Evolutionary conservation across 37 sponge, comb jelly and placozoan genomes (phyloP).

Genomic region (Ianthella basta): DNA sequence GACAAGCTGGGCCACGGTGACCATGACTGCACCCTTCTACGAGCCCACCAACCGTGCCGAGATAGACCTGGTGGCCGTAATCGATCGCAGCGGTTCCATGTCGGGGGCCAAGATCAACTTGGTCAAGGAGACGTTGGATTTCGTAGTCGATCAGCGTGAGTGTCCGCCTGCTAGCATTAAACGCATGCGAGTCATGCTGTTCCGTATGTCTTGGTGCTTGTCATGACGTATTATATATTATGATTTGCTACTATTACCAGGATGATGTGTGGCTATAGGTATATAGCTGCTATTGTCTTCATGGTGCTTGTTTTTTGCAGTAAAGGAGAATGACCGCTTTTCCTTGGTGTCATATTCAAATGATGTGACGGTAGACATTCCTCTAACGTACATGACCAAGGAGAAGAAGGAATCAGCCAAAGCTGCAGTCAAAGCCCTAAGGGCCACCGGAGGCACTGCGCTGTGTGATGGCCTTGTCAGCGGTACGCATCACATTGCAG

Average conservation of each 20-base stretch:
- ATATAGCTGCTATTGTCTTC: too few relatives aligned
- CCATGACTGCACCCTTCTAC: conserved; percentile 82
- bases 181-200: background rate
- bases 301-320: background rate
- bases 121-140: conserved; percentile 87
- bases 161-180: background rate
- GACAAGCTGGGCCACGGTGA: conserved; percentile 72
- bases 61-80: conserved; percentile 90
- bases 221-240: too few relatives aligned
- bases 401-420: conserved; percentile 66
- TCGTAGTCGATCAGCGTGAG: conserved; percentile 90
- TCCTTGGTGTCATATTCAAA: conserved; percentile 83
- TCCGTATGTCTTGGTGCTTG: too few relatives aligned
- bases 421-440: conserved; percentile 47
- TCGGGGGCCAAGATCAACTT: conserved; percentile 66
- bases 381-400: conserved; percentile 67
- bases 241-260: too few relatives aligned
- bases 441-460: conserved; percentile 73
- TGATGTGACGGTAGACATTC: conserved; percentile 57
- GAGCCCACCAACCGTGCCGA: conserved; percentile 72
- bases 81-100: conserved; percentile 93
- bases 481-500: conserved; percentile 35
- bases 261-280: too few relatives aligned
- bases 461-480: conserved; percentile 86
- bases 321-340: conserved; percentile 81